These are phyloP conservation scores for Microctenopoma steveboyesi DNA, from an alignment of 2,797 vertebrate genomes.

Conservation along the genomic window DNA sequence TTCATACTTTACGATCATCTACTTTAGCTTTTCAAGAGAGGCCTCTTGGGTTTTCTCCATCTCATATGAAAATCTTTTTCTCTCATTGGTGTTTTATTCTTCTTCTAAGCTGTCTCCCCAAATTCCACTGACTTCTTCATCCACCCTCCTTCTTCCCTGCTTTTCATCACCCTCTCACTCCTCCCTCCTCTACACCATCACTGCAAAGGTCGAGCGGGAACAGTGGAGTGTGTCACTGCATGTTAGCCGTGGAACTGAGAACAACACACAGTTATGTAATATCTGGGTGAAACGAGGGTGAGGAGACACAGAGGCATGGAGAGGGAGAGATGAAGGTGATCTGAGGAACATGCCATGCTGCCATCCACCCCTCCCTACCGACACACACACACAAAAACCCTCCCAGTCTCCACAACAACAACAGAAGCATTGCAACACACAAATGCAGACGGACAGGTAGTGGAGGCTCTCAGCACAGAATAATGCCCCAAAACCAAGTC, in stretches of 20 bases:
- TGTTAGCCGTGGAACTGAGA: slow-evolving; percentile 63
- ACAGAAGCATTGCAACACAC: slow-evolving; percentile 52
- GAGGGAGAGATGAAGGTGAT: slow-evolving; percentile 35
- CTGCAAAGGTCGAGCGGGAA: slow-evolving; percentile 53
- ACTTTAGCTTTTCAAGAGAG: background rate
- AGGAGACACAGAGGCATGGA: slow-evolving; percentile 45
- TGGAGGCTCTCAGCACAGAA: slow-evolving; percentile 47
- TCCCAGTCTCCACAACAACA: slow-evolving; percentile 47
- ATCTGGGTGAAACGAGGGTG: slow-evolving; percentile 58
- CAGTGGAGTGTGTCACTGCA: slow-evolving; percentile 61
- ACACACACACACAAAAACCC: slow-evolving; percentile 23
- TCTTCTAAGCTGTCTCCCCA: slow-evolving; percentile 37
- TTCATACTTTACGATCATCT: too few relatives aligned
- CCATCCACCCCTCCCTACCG: slow-evolving; percentile 39
- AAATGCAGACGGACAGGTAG: slow-evolving; percentile 72
- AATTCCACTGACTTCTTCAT: slow-evolving; percentile 42
- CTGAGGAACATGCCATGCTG: slow-evolving; percentile 61
- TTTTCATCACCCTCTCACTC: background rate
- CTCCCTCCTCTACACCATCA: background rate
- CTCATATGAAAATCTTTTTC: too few relatives aligned
- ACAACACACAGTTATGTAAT: slow-evolving; percentile 69
- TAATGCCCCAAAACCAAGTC: slow-evolving; percentile 57
- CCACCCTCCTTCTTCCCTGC: slow-evolving; percentile 10
- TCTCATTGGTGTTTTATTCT: background rate
- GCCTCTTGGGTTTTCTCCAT: too few relatives aligned